Conservation (phyloP, 2,888 invertebrate species). For the Xylophagus ater region DNA sequence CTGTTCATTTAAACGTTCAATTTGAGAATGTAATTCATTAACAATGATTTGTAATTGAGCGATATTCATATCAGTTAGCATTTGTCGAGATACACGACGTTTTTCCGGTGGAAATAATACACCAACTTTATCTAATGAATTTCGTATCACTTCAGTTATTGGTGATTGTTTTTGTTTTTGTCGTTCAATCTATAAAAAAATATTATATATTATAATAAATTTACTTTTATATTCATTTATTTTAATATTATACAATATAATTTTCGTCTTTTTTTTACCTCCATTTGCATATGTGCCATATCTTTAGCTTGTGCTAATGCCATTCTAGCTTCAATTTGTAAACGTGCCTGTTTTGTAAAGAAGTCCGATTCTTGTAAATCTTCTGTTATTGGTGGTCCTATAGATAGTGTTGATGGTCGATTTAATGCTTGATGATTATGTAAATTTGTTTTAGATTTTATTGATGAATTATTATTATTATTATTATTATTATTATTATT, state of each 20-base stretch:
- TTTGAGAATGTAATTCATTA: constrained; percentile 87
- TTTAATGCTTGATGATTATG: constrained; percentile 25
- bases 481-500: constrained; percentile 21
- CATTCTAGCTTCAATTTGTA: constrained; percentile 78
- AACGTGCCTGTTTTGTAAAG: constrained; percentile 65
- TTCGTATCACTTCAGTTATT: constrained; percentile 75
- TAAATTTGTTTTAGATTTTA: constrained; percentile 20
- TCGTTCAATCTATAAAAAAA: constrained; percentile 43
- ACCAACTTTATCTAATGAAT: constrained; percentile 69
- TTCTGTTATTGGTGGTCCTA: constrained; percentile 43
- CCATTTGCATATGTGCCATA: constrained; percentile 86
- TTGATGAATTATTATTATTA: constrained; percentile 17
- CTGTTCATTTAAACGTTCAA: constrained; percentile 82
- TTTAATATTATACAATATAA: too few relatives aligned
- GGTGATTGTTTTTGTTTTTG: constrained; percentile 64
- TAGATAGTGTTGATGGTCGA: constrained; percentile 40
- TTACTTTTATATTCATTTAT: background rate
- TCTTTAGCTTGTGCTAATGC: constrained; percentile 83
- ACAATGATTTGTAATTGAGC: constrained; percentile 86
- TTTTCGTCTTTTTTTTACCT: too few relatives aligned
- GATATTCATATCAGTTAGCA: constrained; percentile 86
- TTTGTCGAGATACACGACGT: constrained; percentile 69
- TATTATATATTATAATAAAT: too few relatives aligned
- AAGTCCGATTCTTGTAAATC: constrained; percentile 61
- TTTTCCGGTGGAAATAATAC: constrained; percentile 73